Evolutionary conservation across 2,888 invertebrate species (phyloP).

Genomic region (Eupithecia abbreviata): DNA sequence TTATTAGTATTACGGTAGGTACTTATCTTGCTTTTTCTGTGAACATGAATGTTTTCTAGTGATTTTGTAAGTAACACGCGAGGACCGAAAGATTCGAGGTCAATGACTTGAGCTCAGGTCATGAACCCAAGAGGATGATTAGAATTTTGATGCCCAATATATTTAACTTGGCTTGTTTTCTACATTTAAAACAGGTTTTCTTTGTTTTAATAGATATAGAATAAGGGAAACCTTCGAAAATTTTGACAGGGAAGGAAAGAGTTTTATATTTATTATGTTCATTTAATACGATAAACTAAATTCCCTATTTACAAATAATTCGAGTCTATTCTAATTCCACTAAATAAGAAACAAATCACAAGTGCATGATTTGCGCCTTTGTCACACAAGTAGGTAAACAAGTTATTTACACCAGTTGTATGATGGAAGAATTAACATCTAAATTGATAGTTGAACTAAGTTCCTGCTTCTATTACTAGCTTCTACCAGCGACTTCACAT

Average conservation of each 20-base stretch:
- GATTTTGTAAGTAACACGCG: not conserved
- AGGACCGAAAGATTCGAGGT: not conserved
- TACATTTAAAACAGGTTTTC: no score
- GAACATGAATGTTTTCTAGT: not conserved
- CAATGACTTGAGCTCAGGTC: slow-evolving; percentile 3
- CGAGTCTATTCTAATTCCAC: not conserved
- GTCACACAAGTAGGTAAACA: not conserved
- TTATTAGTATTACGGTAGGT: not conserved
- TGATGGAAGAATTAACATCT: not conserved
- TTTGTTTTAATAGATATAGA: no score
- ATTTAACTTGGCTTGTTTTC: not conserved
- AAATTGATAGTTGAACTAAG: not conserved
- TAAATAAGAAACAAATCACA: not conserved
- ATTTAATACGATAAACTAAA: not conserved
- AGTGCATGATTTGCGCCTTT: not conserved
- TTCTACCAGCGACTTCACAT: not conserved
- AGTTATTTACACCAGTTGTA: not conserved
- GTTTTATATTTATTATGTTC: no score
- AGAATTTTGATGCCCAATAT: not conserved
- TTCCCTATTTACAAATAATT: not conserved
- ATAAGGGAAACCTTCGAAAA: no score
- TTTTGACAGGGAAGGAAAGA: no score
- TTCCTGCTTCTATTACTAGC: not conserved
- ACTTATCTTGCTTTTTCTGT: not conserved
- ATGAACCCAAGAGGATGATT: slow-evolving; percentile 1